These are phyloP conservation scores for Ametastegia equiseti DNA, from an alignment of 2,888 invertebrate genomes.

Conservation along the genomic window DNA sequence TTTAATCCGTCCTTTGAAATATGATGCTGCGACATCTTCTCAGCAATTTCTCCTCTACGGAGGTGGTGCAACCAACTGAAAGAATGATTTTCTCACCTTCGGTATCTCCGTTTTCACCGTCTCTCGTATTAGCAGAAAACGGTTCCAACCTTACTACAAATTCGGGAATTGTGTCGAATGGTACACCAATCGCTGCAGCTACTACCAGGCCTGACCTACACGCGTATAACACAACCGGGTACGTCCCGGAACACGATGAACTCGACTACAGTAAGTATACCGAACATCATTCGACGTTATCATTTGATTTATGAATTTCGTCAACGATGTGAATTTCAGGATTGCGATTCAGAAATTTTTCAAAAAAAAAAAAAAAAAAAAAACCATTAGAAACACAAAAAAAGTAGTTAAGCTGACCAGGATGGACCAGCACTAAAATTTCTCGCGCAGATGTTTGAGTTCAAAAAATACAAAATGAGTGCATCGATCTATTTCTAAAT, in stretches of 20 bases:
- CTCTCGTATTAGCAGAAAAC: constrained; percentile 48
- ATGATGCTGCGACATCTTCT: constrained; percentile 60
- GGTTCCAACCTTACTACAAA: not conserved
- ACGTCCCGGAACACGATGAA: constrained; percentile 70
- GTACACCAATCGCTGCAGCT: constrained; percentile 66
- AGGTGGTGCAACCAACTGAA: constrained; percentile 55
- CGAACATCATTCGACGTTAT: not conserved
- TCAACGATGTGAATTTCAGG: not conserved
- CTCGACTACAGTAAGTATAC: constrained; percentile 73
- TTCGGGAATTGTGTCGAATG: constrained; percentile 63
- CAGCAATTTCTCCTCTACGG: constrained; percentile 56
- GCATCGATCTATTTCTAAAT: too few species aligned
- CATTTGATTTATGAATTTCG: not conserved
- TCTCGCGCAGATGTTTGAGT: too few species aligned
- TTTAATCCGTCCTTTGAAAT: constrained; percentile 5
- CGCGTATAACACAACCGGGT: constrained; percentile 68
- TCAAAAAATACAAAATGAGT: too few species aligned
- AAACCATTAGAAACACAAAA: too few species aligned
- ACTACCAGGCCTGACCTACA: constrained; percentile 69
- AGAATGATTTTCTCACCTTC: constrained; percentile 60
- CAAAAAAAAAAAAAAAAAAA: too few species aligned
- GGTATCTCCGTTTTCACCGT: constrained; percentile 57
- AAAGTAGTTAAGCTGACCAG: too few species aligned
- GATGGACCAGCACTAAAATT: too few species aligned
- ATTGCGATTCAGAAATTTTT: too few species aligned